phyloP scores from a whole-genome alignment of 1,140 invertebrate genomes.

The Latrodectus geometricus region DNA sequence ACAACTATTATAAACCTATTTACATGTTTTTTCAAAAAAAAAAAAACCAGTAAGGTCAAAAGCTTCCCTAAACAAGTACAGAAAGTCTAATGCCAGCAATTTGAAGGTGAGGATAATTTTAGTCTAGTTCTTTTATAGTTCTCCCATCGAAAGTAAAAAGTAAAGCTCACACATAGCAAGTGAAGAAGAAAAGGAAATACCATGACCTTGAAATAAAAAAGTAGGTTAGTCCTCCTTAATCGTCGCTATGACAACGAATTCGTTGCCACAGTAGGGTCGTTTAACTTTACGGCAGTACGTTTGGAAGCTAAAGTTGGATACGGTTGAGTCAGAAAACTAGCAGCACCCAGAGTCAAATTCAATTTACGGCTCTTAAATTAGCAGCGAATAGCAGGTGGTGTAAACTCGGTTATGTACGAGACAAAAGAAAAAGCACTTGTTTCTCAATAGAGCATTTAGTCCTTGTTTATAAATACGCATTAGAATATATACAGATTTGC shows the following conservation, averaged over 20 bases:
- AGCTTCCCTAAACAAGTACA: not conserved
- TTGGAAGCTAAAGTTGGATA: conserved; percentile 19
- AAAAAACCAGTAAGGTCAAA: conserved; percentile 25
- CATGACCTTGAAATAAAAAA: conserved; percentile 44
- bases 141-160: conserved; percentile 33
- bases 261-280: conserved; percentile 33
- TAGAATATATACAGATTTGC: no score
- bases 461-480: no score
- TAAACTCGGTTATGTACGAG: conserved; percentile 19
- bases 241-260: conserved; percentile 30
- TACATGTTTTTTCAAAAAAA: conserved; percentile 2
- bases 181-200: not conserved
- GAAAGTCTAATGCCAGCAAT: conserved; percentile 3
- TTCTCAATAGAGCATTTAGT: no score
- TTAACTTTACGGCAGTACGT: conserved; percentile 25
- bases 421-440: conserved; percentile 2
- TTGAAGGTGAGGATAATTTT: conserved; percentile 23
- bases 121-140: conserved; percentile 10
- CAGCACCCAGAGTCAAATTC: not conserved
- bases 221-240: conserved; percentile 34
- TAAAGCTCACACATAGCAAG: not conserved
- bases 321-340: conserved; percentile 8
- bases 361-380: conserved; percentile 32
- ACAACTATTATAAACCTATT: no score
- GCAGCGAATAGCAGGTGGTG: conserved; percentile 37